Percentiles rank a stretch among this genome's conserved stretches.
phyloP scores from a whole-genome alignment of 1,140 invertebrate species.

The Trichomalopsis sarcophagae region DNA sequence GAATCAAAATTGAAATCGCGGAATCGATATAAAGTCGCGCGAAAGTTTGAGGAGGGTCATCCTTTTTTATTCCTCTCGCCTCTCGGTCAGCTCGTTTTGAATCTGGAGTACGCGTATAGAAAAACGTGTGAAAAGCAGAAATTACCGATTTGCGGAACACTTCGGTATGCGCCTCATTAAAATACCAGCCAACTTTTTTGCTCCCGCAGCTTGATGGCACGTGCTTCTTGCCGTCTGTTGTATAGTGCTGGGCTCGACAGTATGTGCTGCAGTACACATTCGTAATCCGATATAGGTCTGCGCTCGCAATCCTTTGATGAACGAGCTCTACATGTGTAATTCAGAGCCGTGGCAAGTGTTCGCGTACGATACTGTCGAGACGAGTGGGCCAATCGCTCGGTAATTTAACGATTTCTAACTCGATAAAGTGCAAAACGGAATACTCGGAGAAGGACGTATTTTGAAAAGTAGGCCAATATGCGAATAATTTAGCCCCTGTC shows the following conservation, averaged over 20 bases:
- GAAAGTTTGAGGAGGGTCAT: too few relatives aligned
- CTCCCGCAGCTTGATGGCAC: not conserved
- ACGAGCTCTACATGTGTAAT: not conserved
- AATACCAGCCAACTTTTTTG: not conserved
- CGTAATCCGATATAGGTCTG: not conserved
- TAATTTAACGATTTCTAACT: not conserved
- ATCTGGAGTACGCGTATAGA: not conserved
- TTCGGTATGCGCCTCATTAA: not conserved
- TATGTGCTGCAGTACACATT: not conserved
- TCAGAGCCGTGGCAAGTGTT: not conserved
- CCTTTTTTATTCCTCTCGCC: too few relatives aligned
- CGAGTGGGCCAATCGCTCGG: not conserved
- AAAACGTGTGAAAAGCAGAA: too few relatives aligned
- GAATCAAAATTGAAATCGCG: too few relatives aligned
- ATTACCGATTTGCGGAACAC: too few relatives aligned
- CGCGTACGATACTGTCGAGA: not conserved
- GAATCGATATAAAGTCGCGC: too few relatives aligned
- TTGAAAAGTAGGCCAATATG: too few relatives aligned
- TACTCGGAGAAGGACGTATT: too few relatives aligned
- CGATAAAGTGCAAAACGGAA: too few relatives aligned
- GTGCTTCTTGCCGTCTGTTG: not conserved
- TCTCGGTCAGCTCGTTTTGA: not conserved
- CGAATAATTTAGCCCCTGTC: too few relatives aligned
- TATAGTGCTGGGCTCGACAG: not conserved
- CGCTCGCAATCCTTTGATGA: not conserved